A percentile compares a stretch with the other conserved stretches of the same genome.
These are phyloP conservation scores for Jordanella pulchra DNA, from an alignment of 2,797 vertebrate genomes.

Conservation along the genomic window DNA sequence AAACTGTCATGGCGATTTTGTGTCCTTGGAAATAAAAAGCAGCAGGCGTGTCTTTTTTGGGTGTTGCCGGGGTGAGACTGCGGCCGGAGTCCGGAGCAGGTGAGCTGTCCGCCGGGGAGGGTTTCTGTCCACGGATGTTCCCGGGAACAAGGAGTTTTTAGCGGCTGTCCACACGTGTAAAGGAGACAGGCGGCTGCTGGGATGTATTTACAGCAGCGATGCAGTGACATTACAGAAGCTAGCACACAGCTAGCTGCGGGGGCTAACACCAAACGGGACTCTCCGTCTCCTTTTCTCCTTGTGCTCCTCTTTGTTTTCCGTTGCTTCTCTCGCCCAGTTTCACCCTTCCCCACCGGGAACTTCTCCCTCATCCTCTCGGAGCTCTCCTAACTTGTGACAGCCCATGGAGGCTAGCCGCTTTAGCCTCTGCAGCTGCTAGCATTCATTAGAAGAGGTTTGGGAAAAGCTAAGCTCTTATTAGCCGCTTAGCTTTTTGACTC, in stretches of 20 bases:
- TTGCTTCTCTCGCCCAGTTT: constrained; percentile 10
- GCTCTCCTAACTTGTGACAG: constrained; percentile 63
- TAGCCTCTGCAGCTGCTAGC: constrained; percentile 71
- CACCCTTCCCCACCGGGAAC: constrained; percentile 46
- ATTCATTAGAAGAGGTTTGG: constrained; percentile 40
- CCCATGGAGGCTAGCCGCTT: constrained; percentile 52
- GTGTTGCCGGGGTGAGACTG: constrained; percentile 21
- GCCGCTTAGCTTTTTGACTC: constrained; percentile 48
- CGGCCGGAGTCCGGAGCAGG: constrained; percentile 73
- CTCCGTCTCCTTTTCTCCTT: constrained; percentile 52
- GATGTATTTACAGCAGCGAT: constrained; percentile 74
- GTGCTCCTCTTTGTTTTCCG: constrained; percentile 17
- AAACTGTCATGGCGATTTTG: constrained; percentile 88
- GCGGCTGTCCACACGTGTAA: constrained; percentile 78
- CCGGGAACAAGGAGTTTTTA: constrained; percentile 68
- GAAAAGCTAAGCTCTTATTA: constrained; percentile 56
- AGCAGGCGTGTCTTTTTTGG: constrained; percentile 48
- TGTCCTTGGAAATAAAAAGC: constrained; percentile 85
- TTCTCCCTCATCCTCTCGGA: constrained; percentile 33
- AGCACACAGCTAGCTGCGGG: constrained; percentile 70
- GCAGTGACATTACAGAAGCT: constrained; percentile 77
- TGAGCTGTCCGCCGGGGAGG: constrained; percentile 66
- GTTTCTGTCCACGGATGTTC: constrained; percentile 57
- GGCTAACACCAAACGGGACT: constrained; percentile 73
- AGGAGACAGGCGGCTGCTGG: constrained; percentile 43